Percentiles rank a stretch among this genome's conserved stretches.
Evolutionary conservation across 2,113 vertebrate genomes (phyloP).

Genomic region (Tenebrosternarchus preto): DNA sequence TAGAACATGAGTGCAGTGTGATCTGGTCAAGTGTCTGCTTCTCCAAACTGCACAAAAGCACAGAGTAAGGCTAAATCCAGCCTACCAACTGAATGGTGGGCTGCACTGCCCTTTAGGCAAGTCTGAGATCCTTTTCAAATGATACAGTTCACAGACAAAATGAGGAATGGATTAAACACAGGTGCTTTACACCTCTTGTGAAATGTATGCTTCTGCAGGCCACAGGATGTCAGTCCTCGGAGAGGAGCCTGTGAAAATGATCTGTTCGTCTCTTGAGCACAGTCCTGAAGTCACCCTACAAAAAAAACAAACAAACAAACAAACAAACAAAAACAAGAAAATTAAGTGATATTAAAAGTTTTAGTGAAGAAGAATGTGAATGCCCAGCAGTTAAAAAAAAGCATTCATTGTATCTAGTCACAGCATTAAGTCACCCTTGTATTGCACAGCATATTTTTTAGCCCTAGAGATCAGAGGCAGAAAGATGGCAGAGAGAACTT

Average conservation of each 20-base stretch:
- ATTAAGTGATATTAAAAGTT: too few relatives aligned
- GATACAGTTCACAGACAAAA: slow-evolving; percentile 46
- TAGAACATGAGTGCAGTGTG: too few relatives aligned
- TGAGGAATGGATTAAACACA: not conserved
- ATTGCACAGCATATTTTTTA: too few relatives aligned
- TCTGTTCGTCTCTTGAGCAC: slow-evolving; percentile 72
- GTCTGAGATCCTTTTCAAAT: not conserved
- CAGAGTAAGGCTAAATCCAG: not conserved
- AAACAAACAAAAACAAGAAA: too few relatives aligned
- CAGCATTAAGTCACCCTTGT: too few relatives aligned
- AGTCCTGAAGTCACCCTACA: slow-evolving; percentile 75
- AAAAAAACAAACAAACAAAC: slow-evolving; percentile 32
- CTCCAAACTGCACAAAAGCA: not conserved
- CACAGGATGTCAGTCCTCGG: slow-evolving; percentile 60
- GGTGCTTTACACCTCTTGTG: not conserved
- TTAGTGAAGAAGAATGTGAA: not conserved
- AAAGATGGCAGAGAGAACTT: slow-evolving; percentile 41
- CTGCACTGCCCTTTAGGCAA: not conserved
- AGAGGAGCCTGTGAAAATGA: slow-evolving; percentile 67
- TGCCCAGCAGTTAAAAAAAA: not conserved
- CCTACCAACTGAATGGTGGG: not conserved
- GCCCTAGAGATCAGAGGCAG: not conserved
- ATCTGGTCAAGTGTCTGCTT: too few relatives aligned
- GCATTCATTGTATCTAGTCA: not conserved
- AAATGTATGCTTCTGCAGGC: too few relatives aligned